These are phyloP conservation scores for Oreortyx pictus DNA, from an alignment of 2,797 vertebrate species.

Conservation along the genomic window DNA sequence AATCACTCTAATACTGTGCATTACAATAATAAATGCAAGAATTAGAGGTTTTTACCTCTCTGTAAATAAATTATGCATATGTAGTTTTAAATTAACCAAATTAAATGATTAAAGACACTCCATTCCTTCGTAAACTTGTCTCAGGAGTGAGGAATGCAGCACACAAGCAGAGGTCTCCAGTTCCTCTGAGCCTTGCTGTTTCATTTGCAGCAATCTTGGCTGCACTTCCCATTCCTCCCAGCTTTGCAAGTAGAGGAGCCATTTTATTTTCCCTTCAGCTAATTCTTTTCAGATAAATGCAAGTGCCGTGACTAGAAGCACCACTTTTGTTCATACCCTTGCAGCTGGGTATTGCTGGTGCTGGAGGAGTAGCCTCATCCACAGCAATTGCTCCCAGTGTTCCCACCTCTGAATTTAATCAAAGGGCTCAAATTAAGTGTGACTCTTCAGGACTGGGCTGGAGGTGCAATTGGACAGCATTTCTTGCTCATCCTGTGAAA, in stretches of 20 bases:
- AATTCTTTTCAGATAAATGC: slow-evolving; percentile 45
- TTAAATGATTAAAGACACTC: slow-evolving; percentile 91
- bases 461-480: neutral
- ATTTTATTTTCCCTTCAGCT: slow-evolving; percentile 41
- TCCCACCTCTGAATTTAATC: neutral
- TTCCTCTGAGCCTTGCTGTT: slow-evolving; percentile 52
- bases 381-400: neutral
- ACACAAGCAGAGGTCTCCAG: slow-evolving; percentile 25
- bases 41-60: slow-evolving; percentile 88
- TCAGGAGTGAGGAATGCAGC: slow-evolving; percentile 72
- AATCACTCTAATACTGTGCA: slow-evolving; percentile 76
- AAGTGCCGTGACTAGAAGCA: slow-evolving; percentile 12
- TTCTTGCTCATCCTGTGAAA: slow-evolving; percentile 19
- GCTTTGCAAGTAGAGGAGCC: slow-evolving; percentile 12
- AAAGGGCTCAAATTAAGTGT: neutral
- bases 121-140: slow-evolving; percentile 88
- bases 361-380: neutral
- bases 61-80: slow-evolving; percentile 86
- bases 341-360: neutral
- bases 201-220: slow-evolving; percentile 54
- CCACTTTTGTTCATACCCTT: neutral
- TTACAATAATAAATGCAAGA: slow-evolving; percentile 88
- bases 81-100: slow-evolving; percentile 87
- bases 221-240: slow-evolving; percentile 13
- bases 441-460: neutral